These are phyloP conservation scores for Podarcis lilfordi DNA, from an alignment of 2,797 vertebrate genomes.

Conservation along the genomic window DNA sequence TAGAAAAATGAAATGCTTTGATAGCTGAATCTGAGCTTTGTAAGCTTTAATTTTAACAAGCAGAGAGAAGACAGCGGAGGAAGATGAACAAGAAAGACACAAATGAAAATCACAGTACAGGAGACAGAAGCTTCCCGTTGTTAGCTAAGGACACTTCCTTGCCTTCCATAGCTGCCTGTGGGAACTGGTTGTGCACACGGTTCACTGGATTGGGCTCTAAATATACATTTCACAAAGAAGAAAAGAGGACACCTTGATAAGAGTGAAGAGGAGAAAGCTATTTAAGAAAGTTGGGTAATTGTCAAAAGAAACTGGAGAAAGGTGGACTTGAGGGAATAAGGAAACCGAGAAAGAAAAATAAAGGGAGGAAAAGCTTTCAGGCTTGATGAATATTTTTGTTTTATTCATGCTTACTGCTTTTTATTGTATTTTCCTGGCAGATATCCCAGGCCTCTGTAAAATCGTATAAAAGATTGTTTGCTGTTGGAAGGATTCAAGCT, in stretches of 20 bases:
- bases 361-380: slow-evolving; percentile 20
- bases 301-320: neutral
- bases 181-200: neutral
- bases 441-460: neutral
- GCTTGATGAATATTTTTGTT: neutral
- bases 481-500: slow-evolving; percentile 16
- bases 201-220: neutral
- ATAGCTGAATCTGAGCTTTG: neutral
- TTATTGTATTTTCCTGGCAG: neutral
- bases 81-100: neutral
- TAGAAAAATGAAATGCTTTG: neutral
- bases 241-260: neutral
- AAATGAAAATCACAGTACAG: neutral
- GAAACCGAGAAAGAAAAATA: slow-evolving; percentile 17
- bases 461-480: neutral
- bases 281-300: neutral
- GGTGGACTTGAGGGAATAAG: slow-evolving; percentile 25
- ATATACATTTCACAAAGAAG: neutral
- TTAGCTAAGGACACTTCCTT: neutral
- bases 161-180: neutral
- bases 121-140: neutral
- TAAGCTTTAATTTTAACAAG: neutral
- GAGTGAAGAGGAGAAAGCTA: slow-evolving; percentile 25
- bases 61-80: neutral
- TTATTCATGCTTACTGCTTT: slow-evolving; percentile 15